Evolutionary conservation across 1,140 invertebrate genomes (phyloP), one percentile per base, ranked within the genome.

Genomic region (Drosophila lowei): DNA sequence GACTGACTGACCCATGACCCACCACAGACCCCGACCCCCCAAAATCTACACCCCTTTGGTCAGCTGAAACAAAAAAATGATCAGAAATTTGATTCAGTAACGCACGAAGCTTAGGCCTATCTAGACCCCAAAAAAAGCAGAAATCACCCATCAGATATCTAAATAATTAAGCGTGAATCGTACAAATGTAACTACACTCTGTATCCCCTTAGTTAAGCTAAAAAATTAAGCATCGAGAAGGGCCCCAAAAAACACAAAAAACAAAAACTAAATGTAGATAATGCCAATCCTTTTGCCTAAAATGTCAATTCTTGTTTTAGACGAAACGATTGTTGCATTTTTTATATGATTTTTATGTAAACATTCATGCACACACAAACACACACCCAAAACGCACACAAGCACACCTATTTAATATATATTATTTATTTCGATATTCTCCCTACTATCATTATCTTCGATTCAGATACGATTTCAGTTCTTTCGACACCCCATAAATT

Each of bases 251-350:
- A 38, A 47, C 41, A 79, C n/a, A 68, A 77, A 70, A 34, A 66
- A 48, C 46, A 70, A 52, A 60, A 85, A 70, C 67, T 71, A 72
- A 90, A 77, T 77, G 64, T 80, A 90, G 78, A 89, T 80, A 90
- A 90, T 90, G 89, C 89, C 79, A 90, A 90, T 90, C 90, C 74
- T 90, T 90, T 90, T 90, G 86, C 80, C 90, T 90, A 90, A 90
- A 90, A 90, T 90, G 50, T 71, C 53, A 79, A 71, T 72, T 80
- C 61, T 74, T 88, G 63, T 90, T 90, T 90, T 90, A 90, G 90
- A 85, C 83, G 89, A 90, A 90, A 90, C 81, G 90, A 90, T 90
- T 90, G 85, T 73, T 67, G 84, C 84, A 89, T 89, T 89, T 89
- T 89, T 89, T 89, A 89, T 89, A 62, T 71, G 49, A 77, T 77